Evolutionary conservation across 2,888 invertebrate genomes (phyloP).

Genomic region (Trypoxylon attenuatum): DNA sequence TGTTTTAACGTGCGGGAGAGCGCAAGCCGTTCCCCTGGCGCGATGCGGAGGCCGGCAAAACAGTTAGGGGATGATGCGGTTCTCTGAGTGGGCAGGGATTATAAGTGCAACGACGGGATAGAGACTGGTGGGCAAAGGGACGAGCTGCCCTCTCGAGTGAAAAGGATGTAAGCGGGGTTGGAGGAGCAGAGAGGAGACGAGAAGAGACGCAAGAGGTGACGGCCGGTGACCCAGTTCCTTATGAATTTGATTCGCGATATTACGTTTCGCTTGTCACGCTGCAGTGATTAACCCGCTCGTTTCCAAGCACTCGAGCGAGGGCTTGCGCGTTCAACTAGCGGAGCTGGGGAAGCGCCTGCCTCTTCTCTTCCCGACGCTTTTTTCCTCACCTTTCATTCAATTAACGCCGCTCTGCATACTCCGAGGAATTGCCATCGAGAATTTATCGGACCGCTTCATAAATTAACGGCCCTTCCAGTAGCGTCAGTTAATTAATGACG

Average conservation of each 20-base stretch:
- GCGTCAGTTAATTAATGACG: too few species aligned
- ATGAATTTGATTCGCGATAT: constrained; percentile 61
- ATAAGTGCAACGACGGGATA: too few species aligned
- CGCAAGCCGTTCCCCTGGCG: too few species aligned
- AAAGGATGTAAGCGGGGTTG: too few species aligned
- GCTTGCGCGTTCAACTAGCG: constrained; percentile 22
- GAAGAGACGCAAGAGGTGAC: constrained; percentile 16
- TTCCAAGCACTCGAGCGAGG: constrained; percentile 29
- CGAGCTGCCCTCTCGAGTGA: too few species aligned
- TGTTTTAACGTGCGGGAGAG: too few species aligned
- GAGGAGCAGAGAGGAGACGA: constrained; percentile 39
- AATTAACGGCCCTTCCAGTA: not conserved
- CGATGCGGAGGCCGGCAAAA: too few species aligned
- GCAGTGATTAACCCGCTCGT: constrained; percentile 52
- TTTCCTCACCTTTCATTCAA: constrained; percentile 2
- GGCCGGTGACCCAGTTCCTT: constrained; percentile 60
- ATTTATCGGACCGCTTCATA: constrained; percentile 21
- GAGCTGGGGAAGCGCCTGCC: not conserved
- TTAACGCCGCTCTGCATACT: constrained; percentile 1
- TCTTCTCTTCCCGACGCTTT: not conserved
- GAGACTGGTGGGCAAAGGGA: too few species aligned
- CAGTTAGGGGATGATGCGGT: too few species aligned
- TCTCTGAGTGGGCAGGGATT: too few species aligned
- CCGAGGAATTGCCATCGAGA: not conserved
- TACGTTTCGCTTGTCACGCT: constrained; percentile 54